Conservation (phyloP, 2,113 vertebrate species). For the Chascanopsetta lugubris region DNA sequence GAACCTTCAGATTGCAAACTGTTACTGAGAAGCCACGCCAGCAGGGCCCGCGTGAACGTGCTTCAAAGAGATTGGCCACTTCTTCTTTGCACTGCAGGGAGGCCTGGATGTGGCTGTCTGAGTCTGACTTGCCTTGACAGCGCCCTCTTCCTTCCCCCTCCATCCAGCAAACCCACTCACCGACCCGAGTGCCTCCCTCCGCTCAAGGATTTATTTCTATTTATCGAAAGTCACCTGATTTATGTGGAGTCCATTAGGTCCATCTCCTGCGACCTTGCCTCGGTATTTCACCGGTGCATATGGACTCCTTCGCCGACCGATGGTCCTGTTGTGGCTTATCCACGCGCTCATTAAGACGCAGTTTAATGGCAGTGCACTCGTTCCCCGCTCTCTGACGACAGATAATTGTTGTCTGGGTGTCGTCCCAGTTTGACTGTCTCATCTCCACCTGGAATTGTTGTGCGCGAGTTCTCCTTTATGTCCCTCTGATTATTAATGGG, state of each 20-base stretch:
- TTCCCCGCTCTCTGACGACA: neutral
- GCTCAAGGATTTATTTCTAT: slow-evolving; percentile 11
- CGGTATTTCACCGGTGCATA: slow-evolving; percentile 20
- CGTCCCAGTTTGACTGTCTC: neutral
- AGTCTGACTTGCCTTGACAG: neutral
- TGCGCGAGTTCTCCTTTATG: neutral
- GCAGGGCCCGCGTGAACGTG: slow-evolving; percentile 5
- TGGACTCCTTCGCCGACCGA: slow-evolving; percentile 16
- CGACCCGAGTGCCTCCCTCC: slow-evolving; percentile 3
- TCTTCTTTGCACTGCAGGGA: neutral
- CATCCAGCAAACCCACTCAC: neutral
- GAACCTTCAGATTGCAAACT: slow-evolving; percentile 11
- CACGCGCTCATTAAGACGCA: too few relatives aligned
- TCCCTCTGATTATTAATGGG: slow-evolving; percentile 10
- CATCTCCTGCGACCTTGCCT: slow-evolving; percentile 16
- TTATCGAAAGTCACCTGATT: slow-evolving; percentile 21
- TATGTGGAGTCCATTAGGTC: slow-evolving; percentile 14
- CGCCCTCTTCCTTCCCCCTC: neutral
- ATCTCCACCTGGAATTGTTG: slow-evolving; percentile 3
- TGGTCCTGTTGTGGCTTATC: neutral
- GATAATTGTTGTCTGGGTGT: neutral
- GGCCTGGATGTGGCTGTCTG: neutral
- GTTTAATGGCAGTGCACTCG: neutral
- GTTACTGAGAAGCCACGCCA: slow-evolving; percentile 24
- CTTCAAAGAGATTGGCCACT: slow-evolving; percentile 46